These are phyloP conservation scores for Stictonetta naevosa DNA, from an alignment of 2,113 vertebrate species.

Conservation along the genomic window DNA sequence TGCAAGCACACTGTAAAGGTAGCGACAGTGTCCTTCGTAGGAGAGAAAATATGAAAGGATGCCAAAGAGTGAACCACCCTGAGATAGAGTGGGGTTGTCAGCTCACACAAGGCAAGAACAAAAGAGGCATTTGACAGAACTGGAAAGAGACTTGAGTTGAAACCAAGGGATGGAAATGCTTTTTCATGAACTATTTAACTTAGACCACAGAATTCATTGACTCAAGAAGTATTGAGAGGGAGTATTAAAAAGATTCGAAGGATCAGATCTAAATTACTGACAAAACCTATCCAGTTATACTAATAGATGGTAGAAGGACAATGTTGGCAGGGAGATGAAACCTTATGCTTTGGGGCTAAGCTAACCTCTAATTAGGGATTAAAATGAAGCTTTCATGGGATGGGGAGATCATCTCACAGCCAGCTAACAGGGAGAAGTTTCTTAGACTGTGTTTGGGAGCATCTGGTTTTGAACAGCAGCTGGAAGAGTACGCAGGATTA, in stretches of 20 bases:
- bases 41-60: neutral
- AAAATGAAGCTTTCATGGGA: slow-evolving; percentile 11
- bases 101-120: neutral
- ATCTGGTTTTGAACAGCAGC: too few species aligned
- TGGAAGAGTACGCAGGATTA: too few species aligned
- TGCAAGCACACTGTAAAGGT: neutral
- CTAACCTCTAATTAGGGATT: slow-evolving; percentile 25
- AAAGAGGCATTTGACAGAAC: neutral
- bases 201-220: neutral
- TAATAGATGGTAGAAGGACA: neutral
- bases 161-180: neutral
- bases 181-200: neutral
- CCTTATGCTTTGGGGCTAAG: neutral
- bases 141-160: neutral
- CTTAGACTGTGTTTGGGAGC: neutral
- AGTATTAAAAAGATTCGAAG: neutral
- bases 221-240: neutral
- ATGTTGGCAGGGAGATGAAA: neutral
- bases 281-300: neutral
- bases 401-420: neutral
- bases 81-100: neutral
- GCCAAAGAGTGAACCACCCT: neutral
- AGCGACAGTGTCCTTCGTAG: rapidly evolving
- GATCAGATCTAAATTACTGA: neutral
- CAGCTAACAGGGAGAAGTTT: neutral